These are phyloP conservation scores for Phengaris alcon DNA, from an alignment of 2,888 invertebrate genomes.

Conservation along the genomic window DNA sequence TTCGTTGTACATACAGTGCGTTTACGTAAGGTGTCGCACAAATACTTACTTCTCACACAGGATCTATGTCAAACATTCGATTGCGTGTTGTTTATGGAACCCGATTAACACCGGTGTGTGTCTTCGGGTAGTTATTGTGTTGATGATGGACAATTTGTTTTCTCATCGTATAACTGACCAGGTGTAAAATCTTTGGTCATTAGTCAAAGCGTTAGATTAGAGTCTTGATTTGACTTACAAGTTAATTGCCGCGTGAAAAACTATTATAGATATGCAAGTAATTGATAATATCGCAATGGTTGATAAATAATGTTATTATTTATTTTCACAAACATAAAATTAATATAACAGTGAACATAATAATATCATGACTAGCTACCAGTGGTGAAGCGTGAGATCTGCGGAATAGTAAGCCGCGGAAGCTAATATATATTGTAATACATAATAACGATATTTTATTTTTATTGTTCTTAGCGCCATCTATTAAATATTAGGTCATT, in stretches of 20 bases:
- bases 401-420: too few species aligned
- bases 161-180: background rate
- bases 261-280: background rate
- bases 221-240: background rate
- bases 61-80: slow-evolving; percentile 22
- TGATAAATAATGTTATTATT: background rate
- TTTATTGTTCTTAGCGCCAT: too few species aligned
- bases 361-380: too few species aligned
- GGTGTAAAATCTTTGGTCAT: slow-evolving; percentile 11
- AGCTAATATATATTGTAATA: too few species aligned
- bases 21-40: slow-evolving; percentile 21
- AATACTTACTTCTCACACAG: slow-evolving; percentile 25
- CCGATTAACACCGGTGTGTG: slow-evolving; percentile 5
- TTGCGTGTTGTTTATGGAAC: slow-evolving; percentile 22
- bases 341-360: too few species aligned
- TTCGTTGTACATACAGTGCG: background rate
- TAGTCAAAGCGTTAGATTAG: background rate
- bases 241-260: background rate
- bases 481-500: too few species aligned
- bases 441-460: too few species aligned
- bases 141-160: slow-evolving; percentile 1
- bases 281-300: background rate
- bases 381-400: too few species aligned
- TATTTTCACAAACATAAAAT: too few species aligned
- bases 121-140: background rate